These are phyloP conservation scores for Cinclus cinclus DNA, from an alignment of 2,113 vertebrate species.

Conservation along the genomic window DNA sequence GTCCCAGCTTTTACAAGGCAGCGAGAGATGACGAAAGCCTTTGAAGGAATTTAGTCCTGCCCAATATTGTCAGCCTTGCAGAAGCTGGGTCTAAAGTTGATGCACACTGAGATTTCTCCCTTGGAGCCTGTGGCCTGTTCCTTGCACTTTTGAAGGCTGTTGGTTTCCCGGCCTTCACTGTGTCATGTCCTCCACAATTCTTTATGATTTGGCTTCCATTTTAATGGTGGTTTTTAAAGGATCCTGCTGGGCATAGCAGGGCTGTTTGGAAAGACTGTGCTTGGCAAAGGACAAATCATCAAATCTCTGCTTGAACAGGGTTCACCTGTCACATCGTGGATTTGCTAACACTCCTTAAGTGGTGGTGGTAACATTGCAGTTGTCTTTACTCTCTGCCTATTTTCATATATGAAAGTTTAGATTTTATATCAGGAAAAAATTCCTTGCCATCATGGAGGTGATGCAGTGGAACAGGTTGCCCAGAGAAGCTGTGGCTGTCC, in stretches of 20 bases:
- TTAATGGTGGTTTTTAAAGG: neutral
- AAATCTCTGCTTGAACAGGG: neutral
- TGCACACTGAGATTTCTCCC: neutral
- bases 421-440: neutral
- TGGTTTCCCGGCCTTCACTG: neutral
- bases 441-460: neutral
- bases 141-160: rapidly evolving
- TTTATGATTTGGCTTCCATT: neutral
- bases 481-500: neutral
- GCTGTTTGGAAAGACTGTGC: neutral
- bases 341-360: neutral
- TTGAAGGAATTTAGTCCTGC: neutral
- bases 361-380: neutral
- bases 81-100: neutral
- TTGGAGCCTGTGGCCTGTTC: neutral
- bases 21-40: neutral
- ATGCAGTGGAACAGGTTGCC: neutral
- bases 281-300: neutral
- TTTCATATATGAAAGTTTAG: neutral
- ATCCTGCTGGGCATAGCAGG: neutral
- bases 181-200: neutral
- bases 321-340: neutral
- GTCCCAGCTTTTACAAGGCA: neutral
- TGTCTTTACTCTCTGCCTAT: neutral
- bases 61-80: neutral